Percentiles rank a stretch among this genome's conserved stretches.
phyloP scores from a whole-genome alignment of 2,113 vertebrate genomes.

The Nansenia antarctica region DNA sequence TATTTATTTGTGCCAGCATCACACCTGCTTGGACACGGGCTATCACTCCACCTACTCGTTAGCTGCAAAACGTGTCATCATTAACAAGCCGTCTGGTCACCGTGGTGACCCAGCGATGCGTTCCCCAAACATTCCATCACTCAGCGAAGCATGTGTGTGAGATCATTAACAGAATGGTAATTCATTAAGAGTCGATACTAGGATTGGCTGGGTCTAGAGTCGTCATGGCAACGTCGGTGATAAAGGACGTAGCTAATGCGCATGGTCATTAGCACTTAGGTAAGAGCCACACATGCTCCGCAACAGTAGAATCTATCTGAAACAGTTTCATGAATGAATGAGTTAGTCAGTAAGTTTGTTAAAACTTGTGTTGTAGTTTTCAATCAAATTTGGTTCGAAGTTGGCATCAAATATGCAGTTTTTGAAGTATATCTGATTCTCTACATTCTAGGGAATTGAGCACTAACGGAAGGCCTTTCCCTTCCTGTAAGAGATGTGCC shows the following conservation, averaged over 20 bases:
- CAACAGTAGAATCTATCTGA: too few relatives aligned
- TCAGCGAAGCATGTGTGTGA: constrained; percentile 49
- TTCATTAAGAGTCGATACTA: constrained; percentile 60
- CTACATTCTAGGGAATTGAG: too few relatives aligned
- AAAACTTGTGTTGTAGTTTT: neutral
- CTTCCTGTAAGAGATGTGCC: too few relatives aligned
- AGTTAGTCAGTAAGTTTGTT: too few relatives aligned
- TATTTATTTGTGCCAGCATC: too few relatives aligned
- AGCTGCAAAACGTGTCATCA: constrained; percentile 35
- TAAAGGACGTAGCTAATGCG: constrained; percentile 57
- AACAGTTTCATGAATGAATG: too few relatives aligned
- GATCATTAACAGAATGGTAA: constrained; percentile 52
- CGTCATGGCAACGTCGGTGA: constrained; percentile 52
- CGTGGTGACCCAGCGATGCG: too few relatives aligned
- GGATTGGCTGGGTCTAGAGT: constrained; percentile 50
- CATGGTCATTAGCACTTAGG: constrained; percentile 60
- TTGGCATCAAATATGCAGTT: too few relatives aligned
- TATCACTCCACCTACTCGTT: constrained; percentile 40
- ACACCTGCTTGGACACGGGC: constrained; percentile 56
- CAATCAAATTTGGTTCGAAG: too few relatives aligned
- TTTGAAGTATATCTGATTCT: too few relatives aligned
- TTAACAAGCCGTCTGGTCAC: constrained; percentile 42
- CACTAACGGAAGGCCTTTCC: too few relatives aligned
- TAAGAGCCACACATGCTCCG: neutral
- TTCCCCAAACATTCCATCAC: constrained; percentile 68